Base-by-base conservation (phyloP, 2,797 vertebrate species). In the Danio albolineatus region DNA sequence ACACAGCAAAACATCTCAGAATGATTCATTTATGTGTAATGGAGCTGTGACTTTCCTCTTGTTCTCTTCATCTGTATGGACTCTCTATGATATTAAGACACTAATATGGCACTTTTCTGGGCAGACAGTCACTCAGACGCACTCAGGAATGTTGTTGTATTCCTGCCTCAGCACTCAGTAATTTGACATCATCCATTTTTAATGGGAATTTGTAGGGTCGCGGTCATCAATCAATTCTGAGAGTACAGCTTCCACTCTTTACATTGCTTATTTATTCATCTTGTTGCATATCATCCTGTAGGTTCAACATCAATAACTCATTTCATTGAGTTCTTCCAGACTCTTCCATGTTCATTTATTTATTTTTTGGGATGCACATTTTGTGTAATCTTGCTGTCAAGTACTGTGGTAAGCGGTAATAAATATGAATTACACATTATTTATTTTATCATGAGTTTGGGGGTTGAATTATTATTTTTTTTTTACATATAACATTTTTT, bases 251-350 rank as follows among this genome's bases (percentile, higher is more conserved):
- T 54, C 41, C 57, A 54, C n/a, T n/a, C 64, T 61, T 28, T 78
- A 85, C 82, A 65, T 49, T 9, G 81, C 91, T 92, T 88, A 92
- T 86, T 92, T 89, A 92, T 92, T 92, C 69, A 90, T 89, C 81
- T 75, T 83, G 74, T 80, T 59, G 71, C 85, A 78, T 67, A 82
- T 79, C 75, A 72, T 77, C 14, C 14, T 39, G 10, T 46, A 38
- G 12, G 74, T 90, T 91, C 88, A 82, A 89, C 90, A 87, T 80
- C 67, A 62, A 7, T 73, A 65, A 80, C 28, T 86, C 41, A 85
- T 89, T 85, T 81, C 83, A 77, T 88, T 65, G 21, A 5, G 8
- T 19, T 48, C 2, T 14, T 64, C 19, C 39, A 53, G 14, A 56
- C 12, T 19, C 7, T 53, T 57, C 36, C 10, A 36, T 19, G 12